A percentile compares a stretch with the other conserved stretches of the same genome.
These are phyloP conservation scores for Plumapathes pennacea DNA, from an alignment of 92 coral and sea anemone species.

Conservation along the genomic window DNA sequence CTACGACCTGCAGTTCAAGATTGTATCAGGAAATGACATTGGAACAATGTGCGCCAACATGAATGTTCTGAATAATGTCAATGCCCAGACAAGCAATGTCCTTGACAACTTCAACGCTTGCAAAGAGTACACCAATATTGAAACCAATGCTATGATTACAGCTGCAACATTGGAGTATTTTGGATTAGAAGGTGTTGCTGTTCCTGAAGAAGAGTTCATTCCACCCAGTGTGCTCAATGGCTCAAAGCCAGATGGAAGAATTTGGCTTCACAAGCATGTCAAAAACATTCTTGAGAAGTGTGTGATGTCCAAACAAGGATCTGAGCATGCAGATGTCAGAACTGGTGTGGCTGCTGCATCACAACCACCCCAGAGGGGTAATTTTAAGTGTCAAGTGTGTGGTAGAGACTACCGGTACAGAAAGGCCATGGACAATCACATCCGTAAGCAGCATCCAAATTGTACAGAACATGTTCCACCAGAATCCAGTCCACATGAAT, in stretches of 20 bases:
- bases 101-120: slow-evolving; percentile 56
- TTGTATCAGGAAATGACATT: slow-evolving; percentile 20
- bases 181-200: slow-evolving; percentile 28
- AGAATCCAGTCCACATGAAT: not conserved
- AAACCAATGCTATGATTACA: slow-evolving; percentile 51
- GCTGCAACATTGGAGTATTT: slow-evolving; percentile 54
- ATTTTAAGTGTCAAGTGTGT: slow-evolving; percentile 40
- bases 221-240: slow-evolving; percentile 30
- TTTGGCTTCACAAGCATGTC: slow-evolving; percentile 55
- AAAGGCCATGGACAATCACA: slow-evolving; percentile 29
- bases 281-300: slow-evolving; percentile 21
- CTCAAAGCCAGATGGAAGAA: slow-evolving; percentile 3
- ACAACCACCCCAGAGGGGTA: slow-evolving; percentile 1
- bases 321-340: not conserved
- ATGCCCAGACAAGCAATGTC: slow-evolving; percentile 64
- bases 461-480: too few relatives aligned
- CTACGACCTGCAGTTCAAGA: slow-evolving; percentile 16
- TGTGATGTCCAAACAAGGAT: slow-evolving; percentile 37
- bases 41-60: slow-evolving; percentile 61
- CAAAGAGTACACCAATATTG: slow-evolving; percentile 52
- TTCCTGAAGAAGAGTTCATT: slow-evolving; percentile 21
- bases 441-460: too few relatives aligned
- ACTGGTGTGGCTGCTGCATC: slow-evolving; percentile 3
- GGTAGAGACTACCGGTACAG: slow-evolving; percentile 29
- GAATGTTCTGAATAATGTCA: slow-evolving; percentile 44